phyloP scores from a whole-genome alignment of 2,888 invertebrate species.

The Ectemnius continuus region DNA sequence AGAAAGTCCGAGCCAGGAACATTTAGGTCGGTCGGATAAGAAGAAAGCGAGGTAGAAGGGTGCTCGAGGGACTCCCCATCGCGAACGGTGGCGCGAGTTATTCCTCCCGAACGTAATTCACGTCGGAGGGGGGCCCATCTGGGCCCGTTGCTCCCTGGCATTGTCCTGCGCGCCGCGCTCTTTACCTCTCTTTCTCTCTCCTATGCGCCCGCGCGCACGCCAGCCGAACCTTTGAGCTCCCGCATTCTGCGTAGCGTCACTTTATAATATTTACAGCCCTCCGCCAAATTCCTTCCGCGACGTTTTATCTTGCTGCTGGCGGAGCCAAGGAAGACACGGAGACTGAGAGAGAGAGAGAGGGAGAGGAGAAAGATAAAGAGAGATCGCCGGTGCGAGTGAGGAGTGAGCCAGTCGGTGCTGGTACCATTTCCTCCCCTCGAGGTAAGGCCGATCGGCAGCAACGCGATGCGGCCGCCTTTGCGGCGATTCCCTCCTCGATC shows the following conservation, averaged over 20 bases:
- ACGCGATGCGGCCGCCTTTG: constrained; percentile 53
- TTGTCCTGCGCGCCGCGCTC: constrained; percentile 58
- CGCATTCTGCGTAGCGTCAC: constrained; percentile 72
- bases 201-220: neutral
- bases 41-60: constrained; percentile 31
- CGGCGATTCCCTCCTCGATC: constrained; percentile 67
- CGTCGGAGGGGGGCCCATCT: constrained; percentile 41
- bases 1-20: constrained; percentile 1
- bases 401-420: constrained; percentile 38
- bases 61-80: constrained; percentile 62
- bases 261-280: constrained; percentile 75
- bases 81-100: constrained; percentile 67
- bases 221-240: constrained; percentile 62
- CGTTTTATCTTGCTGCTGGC: constrained; percentile 54
- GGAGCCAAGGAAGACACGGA: constrained; percentile 11
- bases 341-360: neutral
- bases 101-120: constrained; percentile 67
- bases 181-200: constrained; percentile 8
- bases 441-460: constrained; percentile 39
- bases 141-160: constrained; percentile 49
- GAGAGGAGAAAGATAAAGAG: constrained; percentile 5
- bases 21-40: constrained; percentile 6
- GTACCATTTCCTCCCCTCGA: constrained; percentile 17
- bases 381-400: constrained; percentile 7
- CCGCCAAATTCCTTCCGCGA: constrained; percentile 71